A percentile compares a stretch with the other conserved stretches of the same genome.
phyloP scores from a whole-genome alignment of 2,113 vertebrate species.

The Rattus rattus region DNA sequence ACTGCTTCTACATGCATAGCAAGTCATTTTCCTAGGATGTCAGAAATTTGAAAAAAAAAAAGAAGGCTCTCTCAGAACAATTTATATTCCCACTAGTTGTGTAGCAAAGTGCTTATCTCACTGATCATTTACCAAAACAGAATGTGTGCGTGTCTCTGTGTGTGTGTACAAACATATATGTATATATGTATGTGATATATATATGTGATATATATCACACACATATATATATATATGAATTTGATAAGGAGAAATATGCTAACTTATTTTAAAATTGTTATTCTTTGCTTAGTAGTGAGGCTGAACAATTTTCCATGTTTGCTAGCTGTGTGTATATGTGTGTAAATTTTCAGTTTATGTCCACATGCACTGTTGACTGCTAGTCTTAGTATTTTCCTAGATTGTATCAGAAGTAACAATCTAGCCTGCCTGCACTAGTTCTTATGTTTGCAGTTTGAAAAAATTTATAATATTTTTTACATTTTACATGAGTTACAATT shows the following conservation, averaged over 20 bases:
- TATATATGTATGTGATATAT: not conserved
- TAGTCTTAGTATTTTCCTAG: not conserved
- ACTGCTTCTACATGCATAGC: conserved; percentile 11
- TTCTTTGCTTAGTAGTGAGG: conserved; percentile 38
- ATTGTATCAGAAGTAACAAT: not conserved
- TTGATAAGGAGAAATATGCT: conserved; percentile 52
- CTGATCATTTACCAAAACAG: conserved; percentile 52
- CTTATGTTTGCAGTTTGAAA: conserved; percentile 40
- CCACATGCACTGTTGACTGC: not conserved
- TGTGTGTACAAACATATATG: not conserved
- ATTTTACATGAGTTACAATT: conserved; percentile 12
- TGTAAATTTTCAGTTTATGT: conserved; percentile 32
- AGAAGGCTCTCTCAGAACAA: not conserved
- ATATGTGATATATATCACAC: too few species aligned
- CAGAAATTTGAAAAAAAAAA: not conserved
- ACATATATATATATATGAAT: conserved; percentile 60
- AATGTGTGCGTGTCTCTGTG: not conserved
- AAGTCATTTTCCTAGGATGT: conserved; percentile 62
- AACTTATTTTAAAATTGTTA: conserved; percentile 45
- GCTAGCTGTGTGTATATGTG: not conserved
- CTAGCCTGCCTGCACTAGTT: not conserved
- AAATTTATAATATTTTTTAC: not conserved
- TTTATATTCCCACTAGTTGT: conserved; percentile 36
- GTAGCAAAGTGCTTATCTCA: conserved; percentile 60
- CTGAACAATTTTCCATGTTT: conserved; percentile 16